Evolutionary conservation across 2,888 invertebrate genomes (phyloP).

Genomic region (Caradrina kadenii): DNA sequence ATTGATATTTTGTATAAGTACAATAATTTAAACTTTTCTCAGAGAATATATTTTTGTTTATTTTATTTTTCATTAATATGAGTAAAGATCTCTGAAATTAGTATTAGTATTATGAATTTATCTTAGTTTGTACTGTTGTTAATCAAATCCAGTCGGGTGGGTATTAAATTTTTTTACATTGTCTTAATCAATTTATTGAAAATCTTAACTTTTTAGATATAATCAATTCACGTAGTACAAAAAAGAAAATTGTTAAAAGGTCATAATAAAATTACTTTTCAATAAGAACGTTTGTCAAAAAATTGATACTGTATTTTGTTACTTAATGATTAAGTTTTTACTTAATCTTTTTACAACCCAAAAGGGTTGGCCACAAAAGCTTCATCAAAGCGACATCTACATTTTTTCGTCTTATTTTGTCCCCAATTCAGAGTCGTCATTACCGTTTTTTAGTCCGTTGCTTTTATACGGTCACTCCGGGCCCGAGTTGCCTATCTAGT

Average conservation of each 20-base stretch:
- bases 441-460: background rate
- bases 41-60: background rate
- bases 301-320: no score
- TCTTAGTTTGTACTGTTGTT: no score
- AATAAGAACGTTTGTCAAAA: no score
- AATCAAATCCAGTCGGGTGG: no score
- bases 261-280: no score
- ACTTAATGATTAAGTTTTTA: background rate
- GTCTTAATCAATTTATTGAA: no score
- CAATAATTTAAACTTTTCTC: conserved; percentile 3
- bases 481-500: background rate
- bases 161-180: no score
- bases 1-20: background rate
- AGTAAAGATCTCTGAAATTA: background rate
- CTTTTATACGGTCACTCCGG: background rate
- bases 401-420: background rate
- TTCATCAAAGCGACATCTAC: background rate
- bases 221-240: no score
- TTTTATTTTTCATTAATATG: background rate
- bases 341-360: no score
- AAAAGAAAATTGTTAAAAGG: no score
- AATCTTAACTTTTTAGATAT: no score
- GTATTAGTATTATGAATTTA: no score
- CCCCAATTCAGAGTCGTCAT: background rate
- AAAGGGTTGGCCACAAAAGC: background rate